phyloP scores from a whole-genome alignment of 1,140 invertebrate species.

The Papilio glaucus region DNA sequence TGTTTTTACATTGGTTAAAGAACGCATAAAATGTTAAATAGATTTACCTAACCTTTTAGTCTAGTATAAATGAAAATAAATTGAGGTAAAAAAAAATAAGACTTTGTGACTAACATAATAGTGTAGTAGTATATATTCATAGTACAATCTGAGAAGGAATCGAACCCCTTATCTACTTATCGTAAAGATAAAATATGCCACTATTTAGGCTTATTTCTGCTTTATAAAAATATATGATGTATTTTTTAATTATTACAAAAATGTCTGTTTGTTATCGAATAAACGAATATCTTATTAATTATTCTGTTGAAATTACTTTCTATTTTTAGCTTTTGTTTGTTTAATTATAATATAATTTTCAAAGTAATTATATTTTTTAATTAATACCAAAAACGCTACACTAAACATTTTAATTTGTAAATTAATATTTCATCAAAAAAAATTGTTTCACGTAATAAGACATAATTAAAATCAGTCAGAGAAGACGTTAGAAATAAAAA shows the following conservation, averaged over 20 bases:
- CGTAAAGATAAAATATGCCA: no score
- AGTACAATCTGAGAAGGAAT: no score
- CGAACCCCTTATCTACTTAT: no score
- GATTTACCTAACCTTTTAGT: no score
- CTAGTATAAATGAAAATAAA: no score
- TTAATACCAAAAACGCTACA: conserved; percentile 17
- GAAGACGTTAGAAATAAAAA: conserved; percentile 63
- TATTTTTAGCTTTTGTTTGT: not conserved
- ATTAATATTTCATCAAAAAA: conserved; percentile 40
- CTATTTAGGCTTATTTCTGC: no score
- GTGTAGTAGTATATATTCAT: no score
- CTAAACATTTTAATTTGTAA: conserved; percentile 36
- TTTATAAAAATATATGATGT: no score
- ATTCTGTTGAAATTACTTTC: not conserved
- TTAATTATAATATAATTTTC: conserved; percentile 36
- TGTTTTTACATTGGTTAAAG: no score
- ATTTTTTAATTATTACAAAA: not conserved
- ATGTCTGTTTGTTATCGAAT: not conserved
- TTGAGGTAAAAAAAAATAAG: no score
- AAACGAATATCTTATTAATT: not conserved
- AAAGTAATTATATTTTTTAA: conserved; percentile 38
- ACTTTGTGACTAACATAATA: no score
- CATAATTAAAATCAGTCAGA: conserved; percentile 39
- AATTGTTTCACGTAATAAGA: conserved; percentile 41
- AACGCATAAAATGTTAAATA: no score